phyloP scores from a whole-genome alignment of 2,113 vertebrate genomes.

The Thamnaconus septentrionalis region DNA sequence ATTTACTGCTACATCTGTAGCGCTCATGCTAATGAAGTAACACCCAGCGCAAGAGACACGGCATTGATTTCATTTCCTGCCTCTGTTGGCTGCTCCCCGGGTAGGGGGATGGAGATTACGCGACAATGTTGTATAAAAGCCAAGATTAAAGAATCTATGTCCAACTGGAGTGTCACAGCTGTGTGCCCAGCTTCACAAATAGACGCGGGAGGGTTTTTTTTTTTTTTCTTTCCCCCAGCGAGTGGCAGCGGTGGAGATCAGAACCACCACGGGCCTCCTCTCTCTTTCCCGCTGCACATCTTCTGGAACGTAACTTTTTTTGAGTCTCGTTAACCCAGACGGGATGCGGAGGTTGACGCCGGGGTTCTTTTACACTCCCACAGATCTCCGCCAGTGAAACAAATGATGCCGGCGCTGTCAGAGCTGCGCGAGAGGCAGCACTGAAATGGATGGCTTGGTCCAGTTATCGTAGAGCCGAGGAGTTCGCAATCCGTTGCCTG shows the following conservation, averaged over 20 bases:
- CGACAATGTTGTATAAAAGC: slow-evolving; percentile 62
- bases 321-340: slow-evolving; percentile 44
- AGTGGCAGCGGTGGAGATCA: slow-evolving; percentile 10
- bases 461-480: slow-evolving; percentile 45
- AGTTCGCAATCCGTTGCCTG: slow-evolving; percentile 31
- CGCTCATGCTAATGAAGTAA: slow-evolving; percentile 70
- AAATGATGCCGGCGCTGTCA: slow-evolving; percentile 41
- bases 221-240: slow-evolving; percentile 19
- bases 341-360: slow-evolving; percentile 23
- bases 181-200: slow-evolving; percentile 64
- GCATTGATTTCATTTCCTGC: slow-evolving; percentile 76
- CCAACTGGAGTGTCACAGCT: slow-evolving; percentile 53
- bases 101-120: slow-evolving; percentile 67
- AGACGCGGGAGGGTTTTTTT: slow-evolving; percentile 25
- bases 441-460: slow-evolving; percentile 49
- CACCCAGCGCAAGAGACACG: slow-evolving; percentile 51
- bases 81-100: slow-evolving; percentile 53
- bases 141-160: slow-evolving; percentile 69
- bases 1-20: slow-evolving; percentile 71
- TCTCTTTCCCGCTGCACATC: slow-evolving; percentile 21
- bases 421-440: slow-evolving; percentile 32
- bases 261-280: slow-evolving; percentile 10
- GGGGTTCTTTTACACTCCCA: slow-evolving; percentile 24
- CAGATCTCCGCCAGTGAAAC: slow-evolving; percentile 32
- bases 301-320: slow-evolving; percentile 42